Percentiles rank a stretch among this genome's conserved stretches.
These are phyloP conservation scores for Ligdia adustata DNA, from an alignment of 2,888 invertebrate species.

Conservation along the genomic window DNA sequence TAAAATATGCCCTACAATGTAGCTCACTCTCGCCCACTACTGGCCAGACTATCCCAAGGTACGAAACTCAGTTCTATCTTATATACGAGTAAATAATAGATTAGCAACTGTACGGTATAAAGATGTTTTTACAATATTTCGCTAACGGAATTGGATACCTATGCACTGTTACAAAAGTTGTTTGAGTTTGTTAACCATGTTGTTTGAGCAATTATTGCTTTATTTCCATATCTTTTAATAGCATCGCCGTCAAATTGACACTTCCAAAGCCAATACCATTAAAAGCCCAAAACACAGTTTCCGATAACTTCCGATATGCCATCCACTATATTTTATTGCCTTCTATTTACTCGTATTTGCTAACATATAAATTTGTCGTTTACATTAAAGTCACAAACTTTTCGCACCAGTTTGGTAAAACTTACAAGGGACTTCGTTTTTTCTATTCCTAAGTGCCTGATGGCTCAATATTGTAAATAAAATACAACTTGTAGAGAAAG, in stretches of 20 bases:
- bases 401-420: slow-evolving; percentile 9
- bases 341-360: background rate
- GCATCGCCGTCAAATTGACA: background rate
- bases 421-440: background rate
- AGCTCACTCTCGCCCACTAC: too few species aligned
- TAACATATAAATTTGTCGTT: slow-evolving; percentile 2
- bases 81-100: too few species aligned
- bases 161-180: too few species aligned
- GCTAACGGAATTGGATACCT: too few species aligned
- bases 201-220: background rate
- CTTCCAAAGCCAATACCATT: background rate
- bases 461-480: too few species aligned
- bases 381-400: slow-evolving; percentile 3
- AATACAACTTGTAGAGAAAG: too few species aligned
- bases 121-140: background rate
- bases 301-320: background rate
- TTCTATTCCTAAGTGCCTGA: slow-evolving; percentile 1
- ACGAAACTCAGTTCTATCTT: too few species aligned
- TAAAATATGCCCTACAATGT: too few species aligned
- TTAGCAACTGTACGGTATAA: background rate
- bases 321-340: background rate
- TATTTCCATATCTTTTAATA: background rate
- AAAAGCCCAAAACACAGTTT: background rate
- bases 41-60: too few species aligned
- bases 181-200: background rate